Evolutionary conservation across 2,888 invertebrate species (phyloP), one percentile per base, ranked within the genome.

Genomic region (Leptopilina syphax): DNA sequence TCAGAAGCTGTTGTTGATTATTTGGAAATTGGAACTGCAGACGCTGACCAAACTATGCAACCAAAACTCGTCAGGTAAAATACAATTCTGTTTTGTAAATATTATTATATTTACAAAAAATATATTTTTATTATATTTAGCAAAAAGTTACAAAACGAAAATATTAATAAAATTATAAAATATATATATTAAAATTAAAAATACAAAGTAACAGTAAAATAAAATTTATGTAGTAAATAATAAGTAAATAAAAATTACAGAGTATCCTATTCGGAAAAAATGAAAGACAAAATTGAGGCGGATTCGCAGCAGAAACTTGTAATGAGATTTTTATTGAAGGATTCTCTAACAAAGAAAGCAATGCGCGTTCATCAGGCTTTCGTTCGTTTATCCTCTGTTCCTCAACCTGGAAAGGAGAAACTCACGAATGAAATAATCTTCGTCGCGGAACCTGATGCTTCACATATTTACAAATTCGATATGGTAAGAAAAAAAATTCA

Each of bases 261-360:
- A 83, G 93, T 98, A 6, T 91, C 93, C 0, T 95, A 95, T 89
- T 97, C 97, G 1, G 94, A 95, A 82, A 96, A 96, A 89, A 92
- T 97, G 50, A 87, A 93, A 0, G 94, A 94, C 67, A 93, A 93
- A 10, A 92, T 98, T 24, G 96, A 96, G 86, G 97, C 97, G 7
- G 99, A 99, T 92, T 95, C 96, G 85, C 96, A 97, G 87, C 98
- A 99, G 92, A 97, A 97, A 93, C 92, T 99, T 80, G 93, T 96
- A 1, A 93, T 98, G 85, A 96, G 96, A 91, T 97, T 98, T 91
- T 92, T 94, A 0, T 93, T 99, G 13, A 94, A 95, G 80, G 97
- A 98, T 92, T 95, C 95, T 88, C 93, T 93, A 76, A 94, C 92
- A 18, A 94, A 93, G 84, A 95, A 96, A 89, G 92, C 96, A 0